Conservation (phyloP, 1,140 invertebrate genomes). For the Stenopsyche tienmushanensis region DNA sequence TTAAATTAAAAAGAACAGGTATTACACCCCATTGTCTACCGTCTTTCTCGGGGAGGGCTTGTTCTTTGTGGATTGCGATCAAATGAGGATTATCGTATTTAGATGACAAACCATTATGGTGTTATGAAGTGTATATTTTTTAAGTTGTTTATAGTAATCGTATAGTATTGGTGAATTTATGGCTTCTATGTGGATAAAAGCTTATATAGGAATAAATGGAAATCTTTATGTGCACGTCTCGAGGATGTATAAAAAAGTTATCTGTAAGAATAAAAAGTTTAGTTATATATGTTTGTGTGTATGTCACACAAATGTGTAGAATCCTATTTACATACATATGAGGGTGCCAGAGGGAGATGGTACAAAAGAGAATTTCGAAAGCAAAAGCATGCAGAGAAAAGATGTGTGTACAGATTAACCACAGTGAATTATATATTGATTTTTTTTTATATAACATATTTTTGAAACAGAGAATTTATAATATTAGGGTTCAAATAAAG, state of each 20-base stretch:
- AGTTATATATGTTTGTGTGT: conserved; percentile 25
- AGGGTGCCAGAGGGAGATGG: conserved; percentile 30
- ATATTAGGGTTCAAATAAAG: too few species aligned
- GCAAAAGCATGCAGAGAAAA: conserved; percentile 42
- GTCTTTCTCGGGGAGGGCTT: too few species aligned
- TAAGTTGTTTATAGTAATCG: too few species aligned
- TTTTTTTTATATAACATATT: neutral
- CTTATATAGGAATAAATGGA: conserved; percentile 19
- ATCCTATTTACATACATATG: conserved; percentile 40
- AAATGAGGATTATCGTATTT: too few species aligned
- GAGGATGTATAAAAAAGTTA: conserved; percentile 27
- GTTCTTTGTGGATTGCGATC: too few species aligned
- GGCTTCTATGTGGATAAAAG: neutral
- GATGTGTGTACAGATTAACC: conserved; percentile 31
- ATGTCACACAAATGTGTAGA: conserved; percentile 31
- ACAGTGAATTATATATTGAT: neutral
- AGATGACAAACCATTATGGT: too few species aligned
- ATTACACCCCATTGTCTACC: too few species aligned
- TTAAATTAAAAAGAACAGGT: too few species aligned
- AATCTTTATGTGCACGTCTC: conserved; percentile 27
- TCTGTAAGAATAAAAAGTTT: conserved; percentile 25
- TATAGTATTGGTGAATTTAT: too few species aligned
- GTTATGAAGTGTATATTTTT: too few species aligned
- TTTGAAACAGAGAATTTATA: neutral
- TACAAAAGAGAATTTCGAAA: conserved; percentile 42